Percentiles rank a stretch among this genome's conserved stretches.
Conservation (phyloP, 2,113 vertebrate species). For the Columbina picui region DNA sequence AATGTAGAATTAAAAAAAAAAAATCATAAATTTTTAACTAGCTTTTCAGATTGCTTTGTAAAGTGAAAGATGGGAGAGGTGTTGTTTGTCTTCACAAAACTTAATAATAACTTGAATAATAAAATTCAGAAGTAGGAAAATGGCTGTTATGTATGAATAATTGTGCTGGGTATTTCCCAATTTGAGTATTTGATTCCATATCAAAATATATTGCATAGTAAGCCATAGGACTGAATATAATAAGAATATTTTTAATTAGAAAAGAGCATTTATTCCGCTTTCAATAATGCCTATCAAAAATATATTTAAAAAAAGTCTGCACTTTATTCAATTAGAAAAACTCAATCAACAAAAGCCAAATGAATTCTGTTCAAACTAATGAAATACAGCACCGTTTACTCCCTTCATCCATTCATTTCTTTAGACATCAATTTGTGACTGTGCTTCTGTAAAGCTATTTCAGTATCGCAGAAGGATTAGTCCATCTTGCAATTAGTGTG, state of each 20-base stretch:
- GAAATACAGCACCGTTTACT: not conserved
- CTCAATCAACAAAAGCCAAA: constrained; percentile 13
- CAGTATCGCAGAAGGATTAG: not conserved
- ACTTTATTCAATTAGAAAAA: constrained; percentile 55
- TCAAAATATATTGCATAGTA: not conserved
- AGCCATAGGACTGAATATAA: not conserved
- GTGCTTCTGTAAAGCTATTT: not conserved
- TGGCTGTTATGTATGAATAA: constrained; percentile 16
- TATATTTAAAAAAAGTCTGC: not conserved
- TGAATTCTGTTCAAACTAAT: constrained; percentile 23
- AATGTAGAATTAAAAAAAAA: constrained; percentile 11
- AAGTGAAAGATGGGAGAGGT: not conserved
- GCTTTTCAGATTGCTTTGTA: not conserved
- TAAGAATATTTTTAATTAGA: constrained; percentile 27
- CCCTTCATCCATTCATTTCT: constrained; percentile 34
- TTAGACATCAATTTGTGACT: not conserved
- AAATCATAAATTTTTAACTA: not conserved
- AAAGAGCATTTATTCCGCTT: constrained; percentile 16
- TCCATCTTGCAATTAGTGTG: constrained; percentile 1
- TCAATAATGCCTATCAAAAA: not conserved
- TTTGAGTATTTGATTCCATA: not conserved
- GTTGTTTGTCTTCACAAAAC: constrained; percentile 8
- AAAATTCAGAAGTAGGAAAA: constrained; percentile 10
- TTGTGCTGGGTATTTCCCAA: not conserved
- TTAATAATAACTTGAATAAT: constrained; percentile 4